Evolutionary conservation across 2,888 invertebrate genomes (phyloP), one percentile per base, ranked within the genome.

Genomic region (Andrena hattorfiana): DNA sequence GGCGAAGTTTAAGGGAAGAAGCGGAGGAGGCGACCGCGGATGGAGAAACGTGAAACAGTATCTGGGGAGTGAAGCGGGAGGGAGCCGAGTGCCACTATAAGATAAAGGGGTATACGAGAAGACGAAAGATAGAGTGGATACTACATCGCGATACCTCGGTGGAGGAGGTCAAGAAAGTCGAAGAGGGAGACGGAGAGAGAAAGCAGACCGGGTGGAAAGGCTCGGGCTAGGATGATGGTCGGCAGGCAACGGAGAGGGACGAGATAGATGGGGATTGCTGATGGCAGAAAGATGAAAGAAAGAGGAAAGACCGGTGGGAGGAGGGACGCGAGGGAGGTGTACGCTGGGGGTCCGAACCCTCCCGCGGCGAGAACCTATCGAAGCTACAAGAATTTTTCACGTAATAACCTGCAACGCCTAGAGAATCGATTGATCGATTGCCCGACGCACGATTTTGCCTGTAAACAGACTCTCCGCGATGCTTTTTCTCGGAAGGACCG

Each of bases 341-440:
- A 89, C 86, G 90, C 89, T 89, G 88, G 86, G 89, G 89, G 89
- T 87, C 89, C 85, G 77, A 83, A 85, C 85, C 87, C 90, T 88
- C 92, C 92, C 85, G 92, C 86, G 89, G 92, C 89, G 91, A 87
- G 86, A 81, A 90, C 84, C 89, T 91, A 92, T 92, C 92, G 90
- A 81, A 89, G 90, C 87, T 89, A 91, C 91, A 90, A 86, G 89
- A 88, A 91, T 91, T 92, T 92, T 91, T 91, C 89, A 87, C 89
- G 91, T 91, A 91, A 92, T 92, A 92, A 91, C 91, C 87, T 85
- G 91, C 91, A 92, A 91, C 91, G 91, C 89, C 90, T 89, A 87
- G 90, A 86, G 89, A 87, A 85, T 77, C 90, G 91, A 91, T 89
- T 90, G 92, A 92, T 91, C 90, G 91, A 91, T 92, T 86, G 89